Evolutionary conservation across 2,113 vertebrate genomes (phyloP).

Genomic region (Chlorocebus sabaeus): DNA sequence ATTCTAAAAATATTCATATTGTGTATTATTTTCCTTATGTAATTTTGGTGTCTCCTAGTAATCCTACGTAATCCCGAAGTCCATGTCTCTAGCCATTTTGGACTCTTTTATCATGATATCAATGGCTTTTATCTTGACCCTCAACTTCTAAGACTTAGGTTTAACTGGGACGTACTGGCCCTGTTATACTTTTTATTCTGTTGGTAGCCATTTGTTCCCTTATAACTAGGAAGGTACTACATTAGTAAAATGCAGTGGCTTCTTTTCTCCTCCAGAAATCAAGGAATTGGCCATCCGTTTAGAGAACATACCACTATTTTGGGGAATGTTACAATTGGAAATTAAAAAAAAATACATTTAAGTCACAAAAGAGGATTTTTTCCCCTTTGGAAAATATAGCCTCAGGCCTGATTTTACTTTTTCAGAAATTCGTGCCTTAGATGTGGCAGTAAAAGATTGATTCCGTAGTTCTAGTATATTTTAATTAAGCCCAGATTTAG

Average conservation of each 20-base stretch:
- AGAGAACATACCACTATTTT: background rate
- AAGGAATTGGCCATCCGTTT: background rate
- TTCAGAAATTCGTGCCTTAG: constrained; percentile 14
- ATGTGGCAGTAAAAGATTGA: background rate
- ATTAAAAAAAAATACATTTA: background rate
- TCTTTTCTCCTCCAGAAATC: background rate
- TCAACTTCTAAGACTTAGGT: background rate
- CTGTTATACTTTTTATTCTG: background rate
- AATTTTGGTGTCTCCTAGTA: background rate
- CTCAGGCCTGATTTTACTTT: background rate
- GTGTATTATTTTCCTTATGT: background rate
- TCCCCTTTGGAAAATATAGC: background rate
- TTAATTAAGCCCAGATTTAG: background rate
- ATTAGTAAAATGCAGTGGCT: background rate
- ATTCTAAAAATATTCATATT: background rate
- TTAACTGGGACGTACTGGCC: background rate
- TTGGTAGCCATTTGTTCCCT: background rate
- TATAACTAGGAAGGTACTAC: background rate
- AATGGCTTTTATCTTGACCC: background rate
- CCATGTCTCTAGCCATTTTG: background rate
- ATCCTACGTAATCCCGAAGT: background rate
- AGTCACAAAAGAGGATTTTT: background rate
- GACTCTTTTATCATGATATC: background rate
- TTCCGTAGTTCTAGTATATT: background rate
- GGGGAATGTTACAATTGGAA: constrained; percentile 21